A percentile compares a stretch with the other conserved stretches of the same genome.
Conservation (phyloP, 1,140 invertebrate genomes). For the Formica exsecta region DNA sequence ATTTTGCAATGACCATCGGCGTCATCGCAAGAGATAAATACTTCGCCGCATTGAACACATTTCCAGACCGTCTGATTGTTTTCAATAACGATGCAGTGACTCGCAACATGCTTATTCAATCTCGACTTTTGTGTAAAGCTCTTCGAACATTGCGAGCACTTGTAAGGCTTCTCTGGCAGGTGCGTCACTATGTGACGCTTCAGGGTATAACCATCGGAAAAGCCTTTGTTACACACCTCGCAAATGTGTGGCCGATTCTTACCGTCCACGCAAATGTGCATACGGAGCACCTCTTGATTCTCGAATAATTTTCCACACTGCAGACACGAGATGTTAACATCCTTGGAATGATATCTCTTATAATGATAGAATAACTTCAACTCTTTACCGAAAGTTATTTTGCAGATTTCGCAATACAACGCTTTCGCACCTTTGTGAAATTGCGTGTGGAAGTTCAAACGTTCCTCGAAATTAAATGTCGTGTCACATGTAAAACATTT, state of each 20-base stretch:
- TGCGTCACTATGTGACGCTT: slow-evolving; percentile 88
- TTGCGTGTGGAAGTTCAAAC: slow-evolving; percentile 75
- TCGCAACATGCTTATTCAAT: slow-evolving; percentile 76
- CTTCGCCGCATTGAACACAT: slow-evolving; percentile 74
- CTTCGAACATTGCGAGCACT: slow-evolving; percentile 93
- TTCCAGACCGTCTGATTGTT: slow-evolving; percentile 76
- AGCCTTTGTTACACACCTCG: slow-evolving; percentile 96
- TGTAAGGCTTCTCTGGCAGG: slow-evolving; percentile 93
- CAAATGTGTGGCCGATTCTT: slow-evolving; percentile 92
- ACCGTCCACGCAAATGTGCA: slow-evolving; percentile 75
- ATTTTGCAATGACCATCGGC: slow-evolving; percentile 71
- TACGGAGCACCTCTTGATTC: slow-evolving; percentile 65
- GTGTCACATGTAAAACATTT: slow-evolving; percentile 71
- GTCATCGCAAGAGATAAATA: slow-evolving; percentile 65
- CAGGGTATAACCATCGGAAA: slow-evolving; percentile 95
- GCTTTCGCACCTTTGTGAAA: slow-evolving; percentile 73
- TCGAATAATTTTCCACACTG: slow-evolving; percentile 78
- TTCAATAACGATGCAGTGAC: slow-evolving; percentile 75
- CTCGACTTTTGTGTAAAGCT: slow-evolving; percentile 79
- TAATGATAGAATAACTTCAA: slow-evolving; percentile 78
- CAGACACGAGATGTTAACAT: slow-evolving; percentile 73
- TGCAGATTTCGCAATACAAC: slow-evolving; percentile 75
- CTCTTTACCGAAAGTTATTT: slow-evolving; percentile 76
- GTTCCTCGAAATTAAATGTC: slow-evolving; percentile 77
- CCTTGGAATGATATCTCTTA: slow-evolving; percentile 77